Conservation (phyloP, 2,888 invertebrate genomes). For the Aphidius colemani region DNA sequence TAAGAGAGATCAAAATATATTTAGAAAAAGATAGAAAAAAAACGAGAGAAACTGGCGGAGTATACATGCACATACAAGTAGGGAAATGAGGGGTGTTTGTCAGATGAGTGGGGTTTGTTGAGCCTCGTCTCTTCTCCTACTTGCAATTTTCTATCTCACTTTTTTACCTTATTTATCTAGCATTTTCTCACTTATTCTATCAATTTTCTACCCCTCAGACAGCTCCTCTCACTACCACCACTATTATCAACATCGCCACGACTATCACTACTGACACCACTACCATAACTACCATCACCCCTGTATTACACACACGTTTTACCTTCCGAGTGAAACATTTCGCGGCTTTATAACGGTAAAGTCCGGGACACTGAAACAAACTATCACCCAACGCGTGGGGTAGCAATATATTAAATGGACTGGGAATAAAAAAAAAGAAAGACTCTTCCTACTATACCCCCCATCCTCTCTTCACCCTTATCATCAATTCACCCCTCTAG, state of each 20-base stretch:
- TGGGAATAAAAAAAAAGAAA: too few relatives aligned
- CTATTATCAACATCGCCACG: too few relatives aligned
- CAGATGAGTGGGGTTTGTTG: slow-evolving; percentile 41
- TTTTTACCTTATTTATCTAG: slow-evolving; percentile 11
- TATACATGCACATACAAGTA: slow-evolving; percentile 30
- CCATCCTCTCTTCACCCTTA: too few relatives aligned
- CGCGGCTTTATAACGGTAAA: slow-evolving; percentile 51
- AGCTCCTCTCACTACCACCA: not conserved
- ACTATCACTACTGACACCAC: too few relatives aligned
- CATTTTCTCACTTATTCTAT: slow-evolving; percentile 21
- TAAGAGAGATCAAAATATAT: slow-evolving; percentile 15
- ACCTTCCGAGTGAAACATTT: slow-evolving; percentile 53
- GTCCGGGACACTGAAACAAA: too few relatives aligned
- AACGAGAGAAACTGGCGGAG: slow-evolving; percentile 20
- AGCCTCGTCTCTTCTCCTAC: slow-evolving; percentile 30
- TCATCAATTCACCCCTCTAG: slow-evolving; percentile 34
- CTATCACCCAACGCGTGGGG: too few relatives aligned
- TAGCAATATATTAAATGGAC: too few relatives aligned
- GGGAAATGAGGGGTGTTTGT: slow-evolving; percentile 47
- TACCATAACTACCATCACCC: too few relatives aligned
- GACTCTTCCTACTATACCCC: too few relatives aligned
- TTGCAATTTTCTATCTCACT: slow-evolving; percentile 28
- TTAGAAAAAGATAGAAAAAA: slow-evolving; percentile 3
- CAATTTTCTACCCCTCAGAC: slow-evolving; percentile 6
- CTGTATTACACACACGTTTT: slow-evolving; percentile 27